phyloP scores from a whole-genome alignment of 2,888 invertebrate species.

The Lithophane semibrunnea region DNA sequence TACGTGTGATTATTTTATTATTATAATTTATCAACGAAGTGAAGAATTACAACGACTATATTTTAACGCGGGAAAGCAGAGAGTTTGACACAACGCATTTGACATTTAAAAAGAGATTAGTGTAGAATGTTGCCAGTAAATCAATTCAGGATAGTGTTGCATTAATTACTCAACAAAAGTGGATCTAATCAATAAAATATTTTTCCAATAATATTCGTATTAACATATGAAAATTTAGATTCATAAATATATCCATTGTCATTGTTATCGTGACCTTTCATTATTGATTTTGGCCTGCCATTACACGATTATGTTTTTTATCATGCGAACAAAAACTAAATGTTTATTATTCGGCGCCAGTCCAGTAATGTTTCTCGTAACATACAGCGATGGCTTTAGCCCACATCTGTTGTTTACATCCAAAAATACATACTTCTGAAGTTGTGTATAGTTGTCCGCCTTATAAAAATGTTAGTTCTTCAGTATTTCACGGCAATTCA shows the following conservation, averaged over 20 bases:
- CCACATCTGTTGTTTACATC: slow-evolving; percentile 52
- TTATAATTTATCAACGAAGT: not conserved
- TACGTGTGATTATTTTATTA: not conserved
- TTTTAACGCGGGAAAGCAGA: not conserved
- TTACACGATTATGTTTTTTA: slow-evolving; percentile 36
- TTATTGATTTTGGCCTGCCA: slow-evolving; percentile 27
- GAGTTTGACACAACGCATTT: not conserved
- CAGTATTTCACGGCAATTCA: slow-evolving; percentile 38
- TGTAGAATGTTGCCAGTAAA: not conserved
- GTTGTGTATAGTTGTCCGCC: slow-evolving; percentile 44
- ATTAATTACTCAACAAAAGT: too few relatives aligned
- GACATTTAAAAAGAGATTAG: not conserved
- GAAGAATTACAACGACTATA: not conserved
- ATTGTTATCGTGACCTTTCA: slow-evolving; percentile 22
- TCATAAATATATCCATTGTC: slow-evolving; percentile 27
- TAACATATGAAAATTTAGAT: slow-evolving; percentile 1
- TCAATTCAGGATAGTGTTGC: too few relatives aligned
- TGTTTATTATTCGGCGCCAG: slow-evolving; percentile 39
- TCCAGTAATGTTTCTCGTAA: slow-evolving; percentile 41
- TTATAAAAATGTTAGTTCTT: slow-evolving; percentile 34
- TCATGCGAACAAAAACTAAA: slow-evolving; percentile 25
- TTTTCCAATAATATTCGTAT: not conserved
- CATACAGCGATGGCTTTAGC: slow-evolving; percentile 20
- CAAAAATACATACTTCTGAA: slow-evolving; percentile 51
- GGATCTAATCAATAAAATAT: not conserved